Evolutionary conservation across 2,113 vertebrate genomes (phyloP).

Genomic region (Peromyscus polionotus): DNA sequence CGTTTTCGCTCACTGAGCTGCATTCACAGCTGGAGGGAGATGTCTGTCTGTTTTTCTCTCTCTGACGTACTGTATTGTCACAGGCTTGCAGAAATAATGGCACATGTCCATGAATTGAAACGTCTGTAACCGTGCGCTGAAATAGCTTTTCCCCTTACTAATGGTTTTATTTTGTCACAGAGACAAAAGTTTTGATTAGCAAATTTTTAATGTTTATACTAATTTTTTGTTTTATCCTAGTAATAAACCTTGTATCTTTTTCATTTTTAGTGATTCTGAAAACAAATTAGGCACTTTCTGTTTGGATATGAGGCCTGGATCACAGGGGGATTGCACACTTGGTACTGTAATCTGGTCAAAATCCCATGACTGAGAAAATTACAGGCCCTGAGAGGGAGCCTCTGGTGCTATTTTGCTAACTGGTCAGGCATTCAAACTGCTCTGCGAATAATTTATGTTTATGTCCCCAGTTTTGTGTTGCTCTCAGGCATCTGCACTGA

Average conservation of each 20-base stretch:
- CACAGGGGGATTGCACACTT: neutral
- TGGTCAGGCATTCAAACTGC: neutral
- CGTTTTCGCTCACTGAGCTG: neutral
- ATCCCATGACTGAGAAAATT: neutral
- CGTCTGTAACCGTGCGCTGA: neutral
- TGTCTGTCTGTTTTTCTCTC: neutral
- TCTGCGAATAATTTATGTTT: neutral
- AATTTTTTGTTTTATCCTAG: constrained; percentile 34
- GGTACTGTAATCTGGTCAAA: neutral
- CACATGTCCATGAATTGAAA: too few relatives aligned
- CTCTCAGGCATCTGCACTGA: neutral
- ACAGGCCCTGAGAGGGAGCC: neutral
- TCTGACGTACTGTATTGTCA: neutral
- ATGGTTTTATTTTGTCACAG: neutral
- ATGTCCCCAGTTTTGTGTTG: neutral
- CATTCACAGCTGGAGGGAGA: neutral
- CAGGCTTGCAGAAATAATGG: neutral
- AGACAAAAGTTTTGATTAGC: neutral
- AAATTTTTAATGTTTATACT: neutral
- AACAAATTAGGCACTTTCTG: neutral
- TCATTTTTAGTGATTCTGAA: constrained; percentile 11
- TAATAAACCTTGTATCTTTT: neutral
- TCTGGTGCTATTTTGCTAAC: neutral
- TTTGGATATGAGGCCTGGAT: neutral
- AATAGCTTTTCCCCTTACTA: neutral